These are phyloP conservation scores for Spea hammondii DNA, from an alignment of 2,797 vertebrate species.

Conservation along the genomic window DNA sequence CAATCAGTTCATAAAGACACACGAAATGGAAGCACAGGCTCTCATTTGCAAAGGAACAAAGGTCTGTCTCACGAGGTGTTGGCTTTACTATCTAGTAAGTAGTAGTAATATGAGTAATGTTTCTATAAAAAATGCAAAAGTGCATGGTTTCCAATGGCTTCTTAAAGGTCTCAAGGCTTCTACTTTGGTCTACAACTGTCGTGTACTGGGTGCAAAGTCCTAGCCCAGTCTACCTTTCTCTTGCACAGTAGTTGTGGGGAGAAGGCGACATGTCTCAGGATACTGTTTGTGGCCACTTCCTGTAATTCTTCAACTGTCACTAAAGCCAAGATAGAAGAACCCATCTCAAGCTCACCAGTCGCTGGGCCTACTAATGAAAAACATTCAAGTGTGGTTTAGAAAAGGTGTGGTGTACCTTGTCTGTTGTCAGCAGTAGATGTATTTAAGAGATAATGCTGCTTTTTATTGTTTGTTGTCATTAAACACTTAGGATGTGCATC, in stretches of 20 bases:
- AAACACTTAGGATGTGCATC: background rate
- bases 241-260: constrained; percentile 35
- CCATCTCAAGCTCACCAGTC: background rate
- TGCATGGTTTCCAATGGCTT: background rate
- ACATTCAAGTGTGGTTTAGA: constrained; percentile 21
- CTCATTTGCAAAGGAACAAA: too few species aligned
- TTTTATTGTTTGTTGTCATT: background rate
- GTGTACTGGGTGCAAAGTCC: background rate
- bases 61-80: too few species aligned
- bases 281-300: constrained; percentile 42
- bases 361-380: background rate
- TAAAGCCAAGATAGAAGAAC: constrained; percentile 7
- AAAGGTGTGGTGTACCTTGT: constrained; percentile 9
- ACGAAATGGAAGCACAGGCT: too few species aligned
- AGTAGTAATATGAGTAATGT: too few species aligned
- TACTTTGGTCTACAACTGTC: background rate
- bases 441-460: background rate
- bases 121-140: too few species aligned
- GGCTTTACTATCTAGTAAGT: too few species aligned
- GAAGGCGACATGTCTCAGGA: constrained; percentile 28
- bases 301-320: constrained; percentile 33
- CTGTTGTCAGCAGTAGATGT: background rate
- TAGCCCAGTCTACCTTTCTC: constrained; percentile 12
- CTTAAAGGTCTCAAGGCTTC: too few species aligned
- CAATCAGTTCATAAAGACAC: too few species aligned